A percentile compares a stretch with the other conserved stretches of the same genome.
These are phyloP conservation scores for Bradypodion pumilum DNA, from an alignment of 2,797 vertebrate species.

Conservation along the genomic window DNA sequence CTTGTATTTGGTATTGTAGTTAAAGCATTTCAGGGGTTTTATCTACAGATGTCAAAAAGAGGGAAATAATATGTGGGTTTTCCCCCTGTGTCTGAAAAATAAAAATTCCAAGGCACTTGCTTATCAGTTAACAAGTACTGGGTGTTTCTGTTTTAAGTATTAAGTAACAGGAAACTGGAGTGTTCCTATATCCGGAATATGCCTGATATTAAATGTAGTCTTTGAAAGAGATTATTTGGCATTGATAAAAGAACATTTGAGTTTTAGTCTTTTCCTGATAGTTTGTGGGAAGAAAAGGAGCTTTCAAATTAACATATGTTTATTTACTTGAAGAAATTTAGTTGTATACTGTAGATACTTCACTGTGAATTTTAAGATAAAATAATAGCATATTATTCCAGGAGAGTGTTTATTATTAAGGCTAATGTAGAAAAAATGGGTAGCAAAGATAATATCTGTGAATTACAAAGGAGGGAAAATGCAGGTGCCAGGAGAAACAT, in stretches of 20 bases:
- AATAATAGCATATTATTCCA: neutral
- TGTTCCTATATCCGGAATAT: slow-evolving; percentile 54
- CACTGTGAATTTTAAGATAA: neutral
- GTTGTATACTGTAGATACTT: neutral
- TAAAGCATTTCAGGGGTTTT: neutral
- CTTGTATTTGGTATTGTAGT: neutral
- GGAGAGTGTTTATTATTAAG: neutral
- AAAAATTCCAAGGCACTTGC: slow-evolving; percentile 52
- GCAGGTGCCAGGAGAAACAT: no score
- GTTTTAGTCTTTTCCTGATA: slow-evolving; percentile 32
- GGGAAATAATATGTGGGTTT: slow-evolving; percentile 16
- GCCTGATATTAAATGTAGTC: slow-evolving; percentile 31
- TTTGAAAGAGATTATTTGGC: slow-evolving; percentile 34
- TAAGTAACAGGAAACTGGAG: slow-evolving; percentile 60
- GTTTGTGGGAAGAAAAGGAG: neutral
- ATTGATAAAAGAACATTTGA: slow-evolving; percentile 13
- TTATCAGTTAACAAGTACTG: slow-evolving; percentile 44
- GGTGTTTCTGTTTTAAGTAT: slow-evolving; percentile 34
- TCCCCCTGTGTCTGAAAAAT: neutral
- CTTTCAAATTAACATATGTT: neutral
- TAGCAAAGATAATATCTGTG: neutral
- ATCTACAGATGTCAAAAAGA: neutral
- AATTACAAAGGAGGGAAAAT: neutral
- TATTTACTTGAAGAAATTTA: neutral
- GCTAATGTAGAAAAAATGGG: neutral